Evolutionary conservation across 2,888 invertebrate species (phyloP), one percentile per base, ranked within the genome.

Genomic region (Caenorhabditis macrosperma): DNA sequence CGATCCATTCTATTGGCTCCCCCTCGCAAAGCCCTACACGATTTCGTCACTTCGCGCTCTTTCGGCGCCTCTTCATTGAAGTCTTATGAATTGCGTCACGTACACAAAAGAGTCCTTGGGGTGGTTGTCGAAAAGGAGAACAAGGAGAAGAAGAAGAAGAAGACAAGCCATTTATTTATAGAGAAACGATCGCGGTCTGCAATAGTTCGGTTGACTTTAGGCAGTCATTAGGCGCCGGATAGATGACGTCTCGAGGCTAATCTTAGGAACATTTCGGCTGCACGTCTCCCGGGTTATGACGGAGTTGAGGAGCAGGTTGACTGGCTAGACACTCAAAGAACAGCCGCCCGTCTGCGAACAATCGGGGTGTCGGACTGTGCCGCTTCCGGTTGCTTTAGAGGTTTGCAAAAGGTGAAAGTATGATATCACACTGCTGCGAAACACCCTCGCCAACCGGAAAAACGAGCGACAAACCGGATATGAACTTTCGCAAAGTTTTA

Each of bases 401-500:
- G n/a, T 26, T 50, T 50, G 50, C 50, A 50, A 50, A 26, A 52
- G 28, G 26, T 28, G 52, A 28, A 52, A 52, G 12, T 28, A 52
- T 52, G 52, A 52, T 52, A 52, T 52, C 52, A 52, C 52, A n/a
- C 46, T 10, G 24, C n/a, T 1, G 20, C 2, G 38, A 12, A 5
- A 22, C 48, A 48, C 48, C 48, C 28, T 52, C 52, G n/a, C 26
- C n/a, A 46, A 46, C 46, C 46, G 46, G 46, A 46, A 41, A 15
- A 41, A 6, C 3, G 9, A 15, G 4, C 41, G 4, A 4, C 20
- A 46, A n/a, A 24, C 52, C 52, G 52, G 52, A 52, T 15, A 28
- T 52, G 52, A 52, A 52, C 52, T 52, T 52, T 52, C 50, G 20
- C 46, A 46, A 46, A 46, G 17, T 46, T 46, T 22, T 38, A 38